These are phyloP conservation scores for Dipodomys merriami DNA, from an alignment of 2,113 vertebrate genomes.

Conservation along the genomic window DNA sequence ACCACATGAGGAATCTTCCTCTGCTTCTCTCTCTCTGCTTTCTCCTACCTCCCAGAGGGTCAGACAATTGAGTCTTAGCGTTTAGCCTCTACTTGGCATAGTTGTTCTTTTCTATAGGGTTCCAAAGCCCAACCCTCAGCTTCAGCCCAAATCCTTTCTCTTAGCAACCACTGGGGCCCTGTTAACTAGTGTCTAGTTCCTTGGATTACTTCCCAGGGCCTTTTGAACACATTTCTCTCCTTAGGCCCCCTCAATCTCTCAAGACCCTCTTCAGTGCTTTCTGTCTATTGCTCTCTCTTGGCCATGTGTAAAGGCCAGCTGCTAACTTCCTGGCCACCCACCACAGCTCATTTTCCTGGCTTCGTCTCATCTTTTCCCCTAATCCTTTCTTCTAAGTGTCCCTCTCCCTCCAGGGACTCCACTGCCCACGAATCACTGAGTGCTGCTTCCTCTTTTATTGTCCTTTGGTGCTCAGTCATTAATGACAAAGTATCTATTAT, in stretches of 20 bases:
- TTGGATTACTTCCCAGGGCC: constrained; percentile 76
- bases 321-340: constrained; percentile 67
- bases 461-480: background rate
- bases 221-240: constrained; percentile 66
- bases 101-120: constrained; percentile 71
- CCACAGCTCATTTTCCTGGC: background rate
- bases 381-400: constrained; percentile 3
- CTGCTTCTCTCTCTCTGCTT: background rate
- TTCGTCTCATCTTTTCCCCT: constrained; percentile 26
- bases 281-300: constrained; percentile 48
- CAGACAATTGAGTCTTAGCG: constrained; percentile 48
- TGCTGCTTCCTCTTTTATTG: background rate
- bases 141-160: constrained; percentile 62
- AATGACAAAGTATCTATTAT: background rate
- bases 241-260: constrained; percentile 28
- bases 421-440: background rate
- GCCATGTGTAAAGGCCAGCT: constrained; percentile 57
- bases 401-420: background rate
- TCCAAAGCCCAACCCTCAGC: constrained; percentile 47
- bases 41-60: background rate
- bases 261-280: constrained; percentile 53
- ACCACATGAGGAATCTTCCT: background rate
- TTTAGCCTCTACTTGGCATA: constrained; percentile 48
- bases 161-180: constrained; percentile 72
- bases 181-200: constrained; percentile 53